Evolutionary conservation across 2,113 vertebrate species (phyloP).

Genomic region (Chlorodrepanis virens): DNA sequence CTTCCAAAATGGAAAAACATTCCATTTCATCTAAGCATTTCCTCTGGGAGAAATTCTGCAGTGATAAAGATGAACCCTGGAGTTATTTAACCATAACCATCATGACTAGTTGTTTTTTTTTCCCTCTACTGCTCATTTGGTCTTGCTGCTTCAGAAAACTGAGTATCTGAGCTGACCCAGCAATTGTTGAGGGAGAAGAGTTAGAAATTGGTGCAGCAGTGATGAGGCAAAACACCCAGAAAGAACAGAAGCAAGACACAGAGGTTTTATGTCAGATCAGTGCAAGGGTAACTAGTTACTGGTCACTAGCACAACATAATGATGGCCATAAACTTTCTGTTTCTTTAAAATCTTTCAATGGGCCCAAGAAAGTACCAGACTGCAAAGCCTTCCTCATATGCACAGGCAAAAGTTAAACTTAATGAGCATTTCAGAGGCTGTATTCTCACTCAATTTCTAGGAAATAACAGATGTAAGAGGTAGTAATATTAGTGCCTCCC

Average conservation of each 20-base stretch:
- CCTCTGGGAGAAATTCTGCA: not conserved
- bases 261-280: not conserved
- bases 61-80: not conserved
- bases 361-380: not conserved
- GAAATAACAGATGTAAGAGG: not conserved
- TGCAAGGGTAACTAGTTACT: not conserved
- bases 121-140: fast-evolving
- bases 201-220: not conserved
- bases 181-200: not conserved
- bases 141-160: not conserved
- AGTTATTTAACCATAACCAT: not conserved
- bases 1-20: not conserved
- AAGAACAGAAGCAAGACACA: not conserved
- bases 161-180: not conserved
- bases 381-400: not conserved
- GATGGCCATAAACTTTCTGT: not conserved
- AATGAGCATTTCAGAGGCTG: not conserved
- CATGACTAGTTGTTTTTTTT: not conserved
- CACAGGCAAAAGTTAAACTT: not conserved
- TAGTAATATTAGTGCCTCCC: not conserved
- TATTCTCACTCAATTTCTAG: not conserved
- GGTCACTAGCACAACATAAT: not conserved
- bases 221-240: not conserved
- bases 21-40: not conserved
- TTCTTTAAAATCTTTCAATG: not conserved